Percentiles rank a stretch among this genome's conserved stretches.
These are phyloP conservation scores for Lymantria monacha DNA, from an alignment of 2,888 invertebrate genomes.

Conservation along the genomic window DNA sequence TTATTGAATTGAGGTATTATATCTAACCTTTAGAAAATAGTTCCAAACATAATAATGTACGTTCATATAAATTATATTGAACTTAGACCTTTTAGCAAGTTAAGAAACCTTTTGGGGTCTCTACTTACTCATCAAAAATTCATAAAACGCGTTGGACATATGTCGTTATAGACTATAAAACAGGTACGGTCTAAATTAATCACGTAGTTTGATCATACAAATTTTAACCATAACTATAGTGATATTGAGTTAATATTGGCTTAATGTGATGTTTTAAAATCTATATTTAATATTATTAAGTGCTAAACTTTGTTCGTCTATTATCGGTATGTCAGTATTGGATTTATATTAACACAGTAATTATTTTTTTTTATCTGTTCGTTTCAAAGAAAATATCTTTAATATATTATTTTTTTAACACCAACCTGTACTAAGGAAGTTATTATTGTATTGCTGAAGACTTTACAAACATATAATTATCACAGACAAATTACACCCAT, in stretches of 20 bases:
- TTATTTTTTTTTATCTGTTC: no score
- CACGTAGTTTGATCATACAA: not conserved
- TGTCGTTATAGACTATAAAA: conserved; percentile 18
- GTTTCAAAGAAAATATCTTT: no score
- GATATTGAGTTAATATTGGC: no score
- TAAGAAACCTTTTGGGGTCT: conserved; percentile 5
- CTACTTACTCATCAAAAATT: conserved; percentile 22
- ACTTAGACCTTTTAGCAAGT: conserved; percentile 2
- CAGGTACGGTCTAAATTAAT: conserved; percentile 2
- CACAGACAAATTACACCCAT: no score
- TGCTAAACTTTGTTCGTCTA: conserved; percentile 18
- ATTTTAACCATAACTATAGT: not conserved
- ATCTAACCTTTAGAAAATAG: not conserved
- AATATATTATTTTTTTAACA: no score
- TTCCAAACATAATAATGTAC: not conserved
- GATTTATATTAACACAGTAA: no score
- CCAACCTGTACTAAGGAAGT: no score
- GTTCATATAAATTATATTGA: conserved; percentile 1
- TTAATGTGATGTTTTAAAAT: no score
- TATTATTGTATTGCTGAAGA: no score
- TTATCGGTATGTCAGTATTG: conserved; percentile 12
- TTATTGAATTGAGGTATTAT: not conserved
- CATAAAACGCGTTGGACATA: conserved; percentile 11
- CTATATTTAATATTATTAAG: conserved; percentile 10
- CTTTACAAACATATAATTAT: no score